A percentile compares a stretch with the other conserved stretches of the same genome.
Conservation (phyloP, 1,140 invertebrate species). For the Branchinecta lynchi region DNA sequence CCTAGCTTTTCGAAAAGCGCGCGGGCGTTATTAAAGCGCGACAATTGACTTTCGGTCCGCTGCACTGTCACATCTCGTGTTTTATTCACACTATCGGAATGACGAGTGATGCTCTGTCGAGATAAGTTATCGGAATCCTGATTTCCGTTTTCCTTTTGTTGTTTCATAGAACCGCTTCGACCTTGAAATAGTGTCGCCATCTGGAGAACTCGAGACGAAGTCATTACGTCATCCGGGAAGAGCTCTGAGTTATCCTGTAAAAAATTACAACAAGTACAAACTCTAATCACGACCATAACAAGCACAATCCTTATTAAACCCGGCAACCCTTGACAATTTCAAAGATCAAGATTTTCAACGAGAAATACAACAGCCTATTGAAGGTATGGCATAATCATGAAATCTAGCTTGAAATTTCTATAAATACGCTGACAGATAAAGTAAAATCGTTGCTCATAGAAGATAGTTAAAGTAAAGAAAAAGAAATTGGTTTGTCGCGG, state of each 20-base stretch:
- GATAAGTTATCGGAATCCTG: background rate
- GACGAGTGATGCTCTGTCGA: background rate
- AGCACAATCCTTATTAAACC: too few species aligned
- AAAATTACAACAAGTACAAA: background rate
- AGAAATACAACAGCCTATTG: too few species aligned
- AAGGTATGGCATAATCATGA: too few species aligned
- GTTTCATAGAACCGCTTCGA: background rate
- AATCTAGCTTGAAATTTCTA: too few species aligned
- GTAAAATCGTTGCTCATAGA: too few species aligned
- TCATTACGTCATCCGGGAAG: background rate
- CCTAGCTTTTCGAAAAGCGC: constrained; percentile 84
- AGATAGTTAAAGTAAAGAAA: too few species aligned
- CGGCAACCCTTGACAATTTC: too few species aligned
- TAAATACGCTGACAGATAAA: too few species aligned
- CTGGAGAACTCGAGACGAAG: background rate
- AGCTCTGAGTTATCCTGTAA: background rate
- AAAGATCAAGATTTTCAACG: too few species aligned
- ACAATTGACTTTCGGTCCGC: constrained; percentile 69
- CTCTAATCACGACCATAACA: too few species aligned
- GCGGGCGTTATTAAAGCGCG: constrained; percentile 76
- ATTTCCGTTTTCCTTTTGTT: background rate
- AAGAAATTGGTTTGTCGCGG: too few species aligned
- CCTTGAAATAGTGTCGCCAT: background rate
- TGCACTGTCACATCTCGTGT: constrained; percentile 50
- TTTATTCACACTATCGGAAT: background rate